Conservation (phyloP, 2,113 vertebrate genomes). For the Camelus dromedarius region DNA sequence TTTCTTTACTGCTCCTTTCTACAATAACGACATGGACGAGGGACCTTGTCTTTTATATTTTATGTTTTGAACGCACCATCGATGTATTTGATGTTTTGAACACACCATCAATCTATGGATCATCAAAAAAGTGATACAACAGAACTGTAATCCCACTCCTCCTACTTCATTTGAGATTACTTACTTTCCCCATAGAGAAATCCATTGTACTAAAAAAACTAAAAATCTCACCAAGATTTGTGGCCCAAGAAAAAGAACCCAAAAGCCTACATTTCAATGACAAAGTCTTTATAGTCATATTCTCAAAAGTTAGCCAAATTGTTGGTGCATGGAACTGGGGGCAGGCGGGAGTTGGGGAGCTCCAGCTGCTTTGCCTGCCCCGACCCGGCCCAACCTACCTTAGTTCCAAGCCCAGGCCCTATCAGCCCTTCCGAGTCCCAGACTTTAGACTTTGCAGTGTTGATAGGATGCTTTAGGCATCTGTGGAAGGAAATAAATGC, state of each 20-base stretch:
- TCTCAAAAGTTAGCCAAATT: background rate
- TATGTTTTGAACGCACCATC: background rate
- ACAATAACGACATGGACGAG: background rate
- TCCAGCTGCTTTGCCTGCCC: background rate
- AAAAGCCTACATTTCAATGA: background rate
- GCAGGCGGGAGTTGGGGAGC: too few species aligned
- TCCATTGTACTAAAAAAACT: background rate
- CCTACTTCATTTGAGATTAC: background rate
- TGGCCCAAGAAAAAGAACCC: background rate
- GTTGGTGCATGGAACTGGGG: too few species aligned
- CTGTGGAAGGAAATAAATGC: background rate
- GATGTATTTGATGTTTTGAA: background rate
- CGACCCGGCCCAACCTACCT: background rate
- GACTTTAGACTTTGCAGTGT: rapidly evolving
- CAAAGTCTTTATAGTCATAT: background rate
- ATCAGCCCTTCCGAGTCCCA: background rate
- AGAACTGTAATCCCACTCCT: background rate
- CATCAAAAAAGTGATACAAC: background rate
- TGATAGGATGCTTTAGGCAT: background rate
- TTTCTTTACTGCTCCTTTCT: background rate
- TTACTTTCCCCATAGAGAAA: background rate
- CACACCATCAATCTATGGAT: background rate
- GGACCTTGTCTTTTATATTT: background rate
- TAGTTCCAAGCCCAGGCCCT: background rate
- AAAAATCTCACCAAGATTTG: background rate